phyloP scores from a whole-genome alignment of 1,140 invertebrate species.

The Polypedilum pembai region DNA sequence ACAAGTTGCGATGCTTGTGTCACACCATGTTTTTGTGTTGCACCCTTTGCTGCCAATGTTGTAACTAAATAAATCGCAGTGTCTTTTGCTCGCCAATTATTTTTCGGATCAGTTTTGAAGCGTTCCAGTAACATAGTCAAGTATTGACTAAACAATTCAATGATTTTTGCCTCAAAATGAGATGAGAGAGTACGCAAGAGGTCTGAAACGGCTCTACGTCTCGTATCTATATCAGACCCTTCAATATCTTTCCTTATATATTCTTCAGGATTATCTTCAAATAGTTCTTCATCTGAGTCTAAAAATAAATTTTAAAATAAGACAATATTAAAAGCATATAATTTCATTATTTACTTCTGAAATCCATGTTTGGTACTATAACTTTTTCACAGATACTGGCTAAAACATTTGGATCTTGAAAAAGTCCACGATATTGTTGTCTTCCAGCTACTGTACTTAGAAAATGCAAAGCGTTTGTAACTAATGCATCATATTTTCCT shows the following conservation, averaged over 20 bases:
- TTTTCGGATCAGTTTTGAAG: conserved; percentile 63
- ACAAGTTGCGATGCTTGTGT: conserved; percentile 86
- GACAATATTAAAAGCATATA: conserved; percentile 14
- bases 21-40: conserved; percentile 84
- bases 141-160: conserved; percentile 86
- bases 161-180: conserved; percentile 87
- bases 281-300: conserved; percentile 91
- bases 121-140: conserved; percentile 72
- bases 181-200: conserved; percentile 82
- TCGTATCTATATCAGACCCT: conserved; percentile 95
- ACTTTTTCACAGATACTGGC: conserved; percentile 94
- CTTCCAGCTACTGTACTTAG: conserved; percentile 89
- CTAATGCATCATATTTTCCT: conserved; percentile 87
- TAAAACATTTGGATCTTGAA: conserved; percentile 79
- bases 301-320: conserved; percentile 31
- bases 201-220: conserved; percentile 91
- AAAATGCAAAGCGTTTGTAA: conserved; percentile 93
- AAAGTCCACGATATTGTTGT: conserved; percentile 76
- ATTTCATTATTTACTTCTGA: conserved; percentile 58
- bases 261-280: conserved; percentile 97
- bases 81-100: conserved; percentile 91
- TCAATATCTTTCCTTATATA: conserved; percentile 96
- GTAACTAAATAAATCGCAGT: conserved; percentile 93
- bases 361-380: conserved; percentile 96
- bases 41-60: conserved; percentile 83